These are phyloP conservation scores for Tetragnatha montana DNA, from an alignment of 2,888 invertebrate species.

Conservation along the genomic window DNA sequence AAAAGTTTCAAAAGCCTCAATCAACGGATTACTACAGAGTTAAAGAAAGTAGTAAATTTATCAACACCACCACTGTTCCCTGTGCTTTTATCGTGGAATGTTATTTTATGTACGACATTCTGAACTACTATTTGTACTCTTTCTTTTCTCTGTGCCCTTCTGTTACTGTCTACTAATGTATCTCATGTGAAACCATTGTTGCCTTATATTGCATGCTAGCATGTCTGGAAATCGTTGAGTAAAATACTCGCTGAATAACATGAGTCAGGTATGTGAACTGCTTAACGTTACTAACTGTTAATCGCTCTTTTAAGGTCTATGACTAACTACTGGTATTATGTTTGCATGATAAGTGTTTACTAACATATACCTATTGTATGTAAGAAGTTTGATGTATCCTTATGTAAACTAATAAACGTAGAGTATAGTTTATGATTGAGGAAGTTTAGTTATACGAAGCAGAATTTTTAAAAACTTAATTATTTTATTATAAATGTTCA, in stretches of 20 bases:
- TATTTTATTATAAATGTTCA: too few species aligned
- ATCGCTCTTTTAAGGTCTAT: not conserved
- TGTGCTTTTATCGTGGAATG: slow-evolving; percentile 5
- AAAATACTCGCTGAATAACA: slow-evolving; percentile 57
- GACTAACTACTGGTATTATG: not conserved
- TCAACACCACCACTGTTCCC: slow-evolving; percentile 38
- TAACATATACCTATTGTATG: not conserved
- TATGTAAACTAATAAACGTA: too few species aligned
- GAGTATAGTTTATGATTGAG: too few species aligned
- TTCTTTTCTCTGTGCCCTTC: slow-evolving; percentile 4
- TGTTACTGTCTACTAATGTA: slow-evolving; percentile 5
- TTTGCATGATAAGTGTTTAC: not conserved
- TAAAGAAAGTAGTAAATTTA: not conserved
- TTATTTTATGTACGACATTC: not conserved
- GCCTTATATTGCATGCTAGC: slow-evolving; percentile 65
- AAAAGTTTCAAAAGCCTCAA: too few species aligned
- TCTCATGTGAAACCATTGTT: slow-evolving; percentile 16
- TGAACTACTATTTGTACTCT: not conserved
- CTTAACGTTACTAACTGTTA: not conserved
- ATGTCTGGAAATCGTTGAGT: slow-evolving; percentile 67
- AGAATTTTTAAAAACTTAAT: too few species aligned
- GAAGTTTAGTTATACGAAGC: too few species aligned
- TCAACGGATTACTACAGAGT: too few species aligned
- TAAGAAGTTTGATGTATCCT: too few species aligned
- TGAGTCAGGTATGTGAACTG: slow-evolving; percentile 51